These are phyloP conservation scores for Ostrea denselamellosa DNA, from an alignment of 1,140 invertebrate species.

Conservation along the genomic window DNA sequence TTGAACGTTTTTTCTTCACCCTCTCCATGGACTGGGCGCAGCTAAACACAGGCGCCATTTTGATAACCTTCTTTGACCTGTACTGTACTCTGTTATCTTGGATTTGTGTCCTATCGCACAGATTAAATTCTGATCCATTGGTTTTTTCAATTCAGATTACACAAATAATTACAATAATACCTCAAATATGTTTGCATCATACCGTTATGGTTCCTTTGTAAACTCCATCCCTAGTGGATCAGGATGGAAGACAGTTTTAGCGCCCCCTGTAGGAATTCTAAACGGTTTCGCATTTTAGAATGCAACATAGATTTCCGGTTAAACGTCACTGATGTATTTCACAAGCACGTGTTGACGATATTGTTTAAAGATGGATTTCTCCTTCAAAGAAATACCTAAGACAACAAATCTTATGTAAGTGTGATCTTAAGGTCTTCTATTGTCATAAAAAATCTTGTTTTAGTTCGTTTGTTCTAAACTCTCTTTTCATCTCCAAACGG, in stretches of 20 bases:
- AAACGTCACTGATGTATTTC: constrained; percentile 30
- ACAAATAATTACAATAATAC: neutral
- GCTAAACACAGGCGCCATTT: neutral
- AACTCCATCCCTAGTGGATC: neutral
- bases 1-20: too few species aligned
- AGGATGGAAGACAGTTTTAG: constrained; percentile 7
- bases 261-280: constrained; percentile 20
- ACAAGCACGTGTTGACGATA: constrained; percentile 22
- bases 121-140: neutral
- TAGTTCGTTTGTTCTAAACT: too few species aligned
- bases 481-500: too few species aligned
- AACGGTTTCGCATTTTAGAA: constrained; percentile 21
- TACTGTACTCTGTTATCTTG: neutral
- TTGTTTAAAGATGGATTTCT: neutral
- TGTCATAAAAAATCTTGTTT: too few species aligned
- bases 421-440: neutral
- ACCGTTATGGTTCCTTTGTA: neutral
- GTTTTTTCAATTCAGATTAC: neutral
- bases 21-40: too few species aligned
- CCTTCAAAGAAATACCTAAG: neutral
- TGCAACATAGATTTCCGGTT: neutral
- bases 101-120: neutral
- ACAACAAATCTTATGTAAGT: constrained; percentile 27
- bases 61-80: constrained; percentile 31
- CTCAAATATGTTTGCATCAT: neutral